phyloP scores from a whole-genome alignment of 1,140 invertebrate species.

The Maniola jurtina region DNA sequence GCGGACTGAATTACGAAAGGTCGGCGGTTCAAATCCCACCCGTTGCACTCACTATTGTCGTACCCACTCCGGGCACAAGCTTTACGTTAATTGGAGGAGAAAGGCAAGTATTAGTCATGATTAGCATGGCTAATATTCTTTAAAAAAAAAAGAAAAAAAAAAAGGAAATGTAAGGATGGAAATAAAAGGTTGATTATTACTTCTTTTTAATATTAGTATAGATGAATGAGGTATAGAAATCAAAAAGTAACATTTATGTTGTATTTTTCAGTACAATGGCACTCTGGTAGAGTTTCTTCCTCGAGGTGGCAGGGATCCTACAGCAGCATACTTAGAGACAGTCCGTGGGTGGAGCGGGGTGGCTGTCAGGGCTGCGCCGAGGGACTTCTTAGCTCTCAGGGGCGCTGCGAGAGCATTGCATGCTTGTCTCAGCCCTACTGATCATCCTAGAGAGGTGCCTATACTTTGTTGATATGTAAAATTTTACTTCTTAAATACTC shows the following conservation, averaged over 20 bases:
- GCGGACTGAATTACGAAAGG: no score
- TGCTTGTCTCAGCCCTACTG: conserved; percentile 86
- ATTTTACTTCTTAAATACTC: no score
- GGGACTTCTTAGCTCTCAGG: conserved; percentile 82
- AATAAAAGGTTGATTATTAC: no score
- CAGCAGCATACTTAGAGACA: conserved; percentile 84
- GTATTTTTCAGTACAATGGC: conserved; percentile 77
- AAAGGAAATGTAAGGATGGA: no score
- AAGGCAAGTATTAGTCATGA: no score
- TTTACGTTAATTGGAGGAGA: no score
- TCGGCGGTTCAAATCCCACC: no score
- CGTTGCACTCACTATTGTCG: no score
- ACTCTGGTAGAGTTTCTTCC: conserved; percentile 83
- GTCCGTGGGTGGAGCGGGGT: conserved; percentile 87
- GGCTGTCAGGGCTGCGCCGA: conserved; percentile 86
- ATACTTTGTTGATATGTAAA: background rate
- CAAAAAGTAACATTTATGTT: background rate
- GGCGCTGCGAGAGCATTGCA: conserved; percentile 81
- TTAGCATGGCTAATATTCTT: no score
- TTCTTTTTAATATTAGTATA: conserved; percentile 1
- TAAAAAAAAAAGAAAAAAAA: no score
- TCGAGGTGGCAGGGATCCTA: conserved; percentile 74
- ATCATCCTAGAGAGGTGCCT: conserved; percentile 85
- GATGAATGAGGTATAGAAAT: background rate
- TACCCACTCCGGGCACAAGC: no score